Base-by-base conservation (phyloP, 2,888 invertebrate species). In the Pristionchus japonicus region DNA sequence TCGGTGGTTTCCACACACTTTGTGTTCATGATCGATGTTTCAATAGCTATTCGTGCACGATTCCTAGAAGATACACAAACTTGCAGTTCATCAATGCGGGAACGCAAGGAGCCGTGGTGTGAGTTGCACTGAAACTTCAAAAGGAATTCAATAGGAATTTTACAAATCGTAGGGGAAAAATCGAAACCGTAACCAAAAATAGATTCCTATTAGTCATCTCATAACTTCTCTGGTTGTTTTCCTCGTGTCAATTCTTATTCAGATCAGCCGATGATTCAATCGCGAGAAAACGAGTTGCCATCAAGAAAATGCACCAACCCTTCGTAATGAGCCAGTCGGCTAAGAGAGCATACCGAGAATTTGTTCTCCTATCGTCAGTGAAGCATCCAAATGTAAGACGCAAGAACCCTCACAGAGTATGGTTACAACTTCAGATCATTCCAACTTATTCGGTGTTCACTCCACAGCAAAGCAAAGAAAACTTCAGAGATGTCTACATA, bases 271-370 rank as follows among this genome's bases (percentile, higher is more conserved):
- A 97, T 95, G 99, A 99, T 95, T 97, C 97, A 89, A 96, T 97
- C 91, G 97, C 97, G 88, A 97, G 98, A 95, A 86, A 91, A 43
- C 98, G 98, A 96, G 99, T 99, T 92, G 99, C 99, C 89, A 99
- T 99, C 95, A 99, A 99, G 96, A 99, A 99, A 95, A 96, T 99
- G 94, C 98, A 98, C 94, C 96, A 99, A 95, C 99, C 99, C 92
- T 99, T 99, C 96, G 98, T 99, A 96, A 99, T 99, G 96, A 98
- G 98, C 91, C 99, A 99, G 85, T 99, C 99, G 96, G 99, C 99
- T 91, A 99, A 99, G 96, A 96, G 99, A 94, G 99, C 99, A 92
- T 99, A 99, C 96, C 96, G 99, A 95, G 99, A 99, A 95, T 99
- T 99, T 96, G 98, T 99, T 95, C 96, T 99, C 92, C 98, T 99